These are phyloP conservation scores for Labeo calbasu DNA, from an alignment of 2,797 vertebrate genomes.

Conservation along the genomic window DNA sequence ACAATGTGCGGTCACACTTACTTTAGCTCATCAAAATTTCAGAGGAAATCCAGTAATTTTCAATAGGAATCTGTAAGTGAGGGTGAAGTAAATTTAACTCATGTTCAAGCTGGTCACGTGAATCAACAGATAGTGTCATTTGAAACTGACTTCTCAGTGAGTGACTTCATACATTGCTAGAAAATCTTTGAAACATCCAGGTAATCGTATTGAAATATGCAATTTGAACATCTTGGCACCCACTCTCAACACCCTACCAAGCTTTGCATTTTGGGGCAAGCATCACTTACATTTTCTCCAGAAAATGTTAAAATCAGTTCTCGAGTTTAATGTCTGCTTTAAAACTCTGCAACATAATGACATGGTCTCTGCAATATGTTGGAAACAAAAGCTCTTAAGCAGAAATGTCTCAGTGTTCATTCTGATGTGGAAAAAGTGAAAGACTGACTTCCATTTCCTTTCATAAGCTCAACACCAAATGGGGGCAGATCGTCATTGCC, in stretches of 20 bases:
- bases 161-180: not conserved
- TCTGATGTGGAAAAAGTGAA: slow-evolving; percentile 54
- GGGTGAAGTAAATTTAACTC: no score
- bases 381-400: slow-evolving; percentile 49
- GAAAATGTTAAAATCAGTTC: not conserved
- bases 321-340: not conserved
- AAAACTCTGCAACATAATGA: slow-evolving; percentile 13
- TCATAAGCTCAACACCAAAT: slow-evolving; percentile 34
- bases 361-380: slow-evolving; percentile 30
- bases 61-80: not conserved
- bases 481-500: slow-evolving; percentile 50
- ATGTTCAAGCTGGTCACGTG: not conserved
- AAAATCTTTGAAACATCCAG: not conserved
- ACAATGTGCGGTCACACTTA: not conserved
- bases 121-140: not conserved
- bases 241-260: not conserved
- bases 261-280: not conserved
- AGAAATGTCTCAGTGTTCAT: slow-evolving; percentile 42
- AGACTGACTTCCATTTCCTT: slow-evolving; percentile 41
- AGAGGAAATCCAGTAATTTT: not conserved
- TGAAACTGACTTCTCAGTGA: not conserved
- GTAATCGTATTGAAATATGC: not conserved
- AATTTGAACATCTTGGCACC: not conserved
- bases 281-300: not conserved
- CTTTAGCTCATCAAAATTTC: not conserved